Evolutionary conservation across 2,113 vertebrate species (phyloP).

Genomic region (Aythya baeri): DNA sequence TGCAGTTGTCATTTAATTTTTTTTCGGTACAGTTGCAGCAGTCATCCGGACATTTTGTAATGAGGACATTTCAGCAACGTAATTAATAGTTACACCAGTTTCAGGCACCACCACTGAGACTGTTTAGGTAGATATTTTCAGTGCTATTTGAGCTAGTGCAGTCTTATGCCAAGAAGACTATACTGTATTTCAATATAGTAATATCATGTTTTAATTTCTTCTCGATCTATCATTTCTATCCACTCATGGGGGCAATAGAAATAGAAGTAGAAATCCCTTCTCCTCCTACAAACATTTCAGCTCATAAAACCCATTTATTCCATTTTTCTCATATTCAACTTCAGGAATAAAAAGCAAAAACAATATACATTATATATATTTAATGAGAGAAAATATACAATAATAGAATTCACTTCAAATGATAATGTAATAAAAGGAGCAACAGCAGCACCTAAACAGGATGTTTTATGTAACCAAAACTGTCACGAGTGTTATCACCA

Average conservation of each 20-base stretch:
- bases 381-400: neutral
- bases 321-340: neutral
- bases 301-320: neutral
- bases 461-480: neutral
- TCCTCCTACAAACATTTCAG: neutral
- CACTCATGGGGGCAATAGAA: neutral
- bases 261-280: neutral
- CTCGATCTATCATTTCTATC: neutral
- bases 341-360: neutral
- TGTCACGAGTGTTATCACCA: neutral
- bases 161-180: neutral
- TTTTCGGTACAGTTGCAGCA: neutral
- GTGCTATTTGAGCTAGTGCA: neutral
- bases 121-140: neutral
- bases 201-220: neutral
- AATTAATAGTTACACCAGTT: neutral
- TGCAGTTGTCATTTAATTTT: neutral
- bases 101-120: neutral
- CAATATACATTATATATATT: neutral
- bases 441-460: neutral
- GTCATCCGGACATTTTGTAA: slow-evolving; percentile 46
- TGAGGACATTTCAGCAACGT: neutral
- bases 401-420: neutral
- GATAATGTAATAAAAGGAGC: neutral
- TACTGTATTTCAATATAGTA: neutral